phyloP scores from a whole-genome alignment of 2,113 vertebrate species.

The Numida meleagris region DNA sequence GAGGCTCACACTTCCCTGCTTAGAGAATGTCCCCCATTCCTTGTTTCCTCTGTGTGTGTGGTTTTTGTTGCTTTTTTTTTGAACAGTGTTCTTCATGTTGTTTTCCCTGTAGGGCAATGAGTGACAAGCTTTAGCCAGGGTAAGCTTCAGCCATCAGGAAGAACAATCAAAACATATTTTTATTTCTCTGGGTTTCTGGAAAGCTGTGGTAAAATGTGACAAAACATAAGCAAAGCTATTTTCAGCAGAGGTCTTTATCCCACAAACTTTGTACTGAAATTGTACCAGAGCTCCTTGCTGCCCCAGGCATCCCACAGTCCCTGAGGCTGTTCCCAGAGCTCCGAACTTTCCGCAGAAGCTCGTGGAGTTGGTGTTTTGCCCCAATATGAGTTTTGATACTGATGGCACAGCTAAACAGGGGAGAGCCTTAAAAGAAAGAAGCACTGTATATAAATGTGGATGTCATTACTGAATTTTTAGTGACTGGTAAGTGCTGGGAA shows the following conservation, averaged over 20 bases:
- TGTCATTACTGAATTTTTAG: not conserved
- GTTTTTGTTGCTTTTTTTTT: not conserved
- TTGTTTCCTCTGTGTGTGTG: not conserved
- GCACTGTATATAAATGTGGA: not conserved
- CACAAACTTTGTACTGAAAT: not conserved
- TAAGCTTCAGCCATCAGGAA: not conserved
- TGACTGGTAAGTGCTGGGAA: not conserved
- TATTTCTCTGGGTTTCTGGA: not conserved
- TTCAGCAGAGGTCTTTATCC: not conserved
- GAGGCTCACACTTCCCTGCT: not conserved
- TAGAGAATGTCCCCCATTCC: not conserved
- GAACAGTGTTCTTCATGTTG: not conserved
- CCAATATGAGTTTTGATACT: not conserved
- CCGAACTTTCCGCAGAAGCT: not conserved
- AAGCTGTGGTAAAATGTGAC: not conserved
- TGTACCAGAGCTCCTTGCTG: fast-evolving
- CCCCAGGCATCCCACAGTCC: fast-evolving
- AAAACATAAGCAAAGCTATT: not conserved
- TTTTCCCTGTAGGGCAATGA: not conserved
- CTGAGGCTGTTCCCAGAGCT: not conserved
- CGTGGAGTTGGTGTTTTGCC: not conserved
- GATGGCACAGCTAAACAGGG: not conserved
- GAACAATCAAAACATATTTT: not conserved
- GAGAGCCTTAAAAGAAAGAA: not conserved
- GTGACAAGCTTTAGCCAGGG: not conserved